phyloP scores from a whole-genome alignment of 2,888 invertebrate genomes.

The Enchytraeus crypticus region DNA sequence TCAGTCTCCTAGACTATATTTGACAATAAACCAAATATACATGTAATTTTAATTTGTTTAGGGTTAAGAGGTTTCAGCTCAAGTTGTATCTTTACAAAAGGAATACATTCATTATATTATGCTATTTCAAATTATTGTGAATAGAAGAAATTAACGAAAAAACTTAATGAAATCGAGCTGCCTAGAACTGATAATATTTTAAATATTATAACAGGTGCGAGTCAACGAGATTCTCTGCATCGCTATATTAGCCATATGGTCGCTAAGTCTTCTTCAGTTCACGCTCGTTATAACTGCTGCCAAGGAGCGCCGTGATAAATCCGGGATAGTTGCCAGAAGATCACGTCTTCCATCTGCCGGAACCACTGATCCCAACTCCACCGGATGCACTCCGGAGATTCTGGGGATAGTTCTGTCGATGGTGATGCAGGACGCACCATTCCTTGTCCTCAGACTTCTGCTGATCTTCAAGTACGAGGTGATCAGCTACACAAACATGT shows the following conservation, averaged over 20 bases:
- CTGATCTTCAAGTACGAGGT: conserved; percentile 74
- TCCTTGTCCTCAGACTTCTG: conserved; percentile 69
- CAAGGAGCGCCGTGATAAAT: conserved; percentile 30
- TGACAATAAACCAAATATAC: no score
- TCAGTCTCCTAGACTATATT: no score
- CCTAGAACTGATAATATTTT: no score
- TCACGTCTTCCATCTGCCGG: neutral
- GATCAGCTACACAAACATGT: conserved; percentile 89
- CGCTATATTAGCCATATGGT: conserved; percentile 79
- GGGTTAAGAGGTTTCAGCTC: no score
- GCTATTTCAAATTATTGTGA: no score
- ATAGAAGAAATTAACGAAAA: no score
- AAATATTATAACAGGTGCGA: conserved; percentile 43
- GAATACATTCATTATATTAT: no score
- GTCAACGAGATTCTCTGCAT: conserved; percentile 69
- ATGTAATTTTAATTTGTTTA: no score
- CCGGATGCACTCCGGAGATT: conserved; percentile 80
- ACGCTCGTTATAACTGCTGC: conserved; percentile 86
- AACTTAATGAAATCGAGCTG: no score
- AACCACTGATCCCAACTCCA: no score
- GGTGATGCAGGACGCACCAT: conserved; percentile 73
- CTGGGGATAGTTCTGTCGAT: conserved; percentile 77
- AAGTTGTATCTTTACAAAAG: no score
- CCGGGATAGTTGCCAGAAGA: conserved; percentile 27
- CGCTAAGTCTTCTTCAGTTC: conserved; percentile 86